These are phyloP conservation scores for Bradypodion pumilum DNA, from an alignment of 2,797 vertebrate species.

Conservation along the genomic window DNA sequence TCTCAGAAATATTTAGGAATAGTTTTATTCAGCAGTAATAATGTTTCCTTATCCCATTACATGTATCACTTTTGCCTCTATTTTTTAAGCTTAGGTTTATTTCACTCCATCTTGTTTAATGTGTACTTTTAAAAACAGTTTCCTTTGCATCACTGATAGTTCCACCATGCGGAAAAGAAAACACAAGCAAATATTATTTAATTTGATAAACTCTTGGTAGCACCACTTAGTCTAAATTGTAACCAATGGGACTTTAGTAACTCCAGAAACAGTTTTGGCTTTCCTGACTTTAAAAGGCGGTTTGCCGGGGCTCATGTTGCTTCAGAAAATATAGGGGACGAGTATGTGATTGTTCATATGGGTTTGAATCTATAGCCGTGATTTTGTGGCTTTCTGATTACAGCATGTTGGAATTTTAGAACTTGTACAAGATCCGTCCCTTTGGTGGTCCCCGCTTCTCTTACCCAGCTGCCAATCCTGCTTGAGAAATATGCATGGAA, in stretches of 20 bases:
- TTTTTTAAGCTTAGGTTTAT: too few relatives aligned
- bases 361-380: background rate
- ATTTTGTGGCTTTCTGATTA: slow-evolving; percentile 29
- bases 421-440: slow-evolving; percentile 68
- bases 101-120: too few relatives aligned
- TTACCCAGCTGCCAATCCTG: slow-evolving; percentile 77
- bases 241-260: background rate
- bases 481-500: slow-evolving; percentile 86
- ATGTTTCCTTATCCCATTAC: too few relatives aligned
- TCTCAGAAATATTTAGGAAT: too few relatives aligned
- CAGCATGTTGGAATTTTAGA: slow-evolving; percentile 68
- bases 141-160: too few relatives aligned
- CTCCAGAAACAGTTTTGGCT: background rate
- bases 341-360: background rate
- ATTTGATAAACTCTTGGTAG: background rate
- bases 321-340: background rate
- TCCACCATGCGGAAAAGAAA: background rate
- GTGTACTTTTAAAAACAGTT: too few relatives aligned
- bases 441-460: slow-evolving; percentile 77
- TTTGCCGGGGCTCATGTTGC: background rate
- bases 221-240: background rate
- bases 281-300: background rate
- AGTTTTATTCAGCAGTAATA: too few relatives aligned
- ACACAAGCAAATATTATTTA: background rate
- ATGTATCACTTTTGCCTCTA: too few relatives aligned